These are phyloP conservation scores for Trinorchestia longiramus DNA, from an alignment of 1,140 invertebrate genomes.

Conservation along the genomic window DNA sequence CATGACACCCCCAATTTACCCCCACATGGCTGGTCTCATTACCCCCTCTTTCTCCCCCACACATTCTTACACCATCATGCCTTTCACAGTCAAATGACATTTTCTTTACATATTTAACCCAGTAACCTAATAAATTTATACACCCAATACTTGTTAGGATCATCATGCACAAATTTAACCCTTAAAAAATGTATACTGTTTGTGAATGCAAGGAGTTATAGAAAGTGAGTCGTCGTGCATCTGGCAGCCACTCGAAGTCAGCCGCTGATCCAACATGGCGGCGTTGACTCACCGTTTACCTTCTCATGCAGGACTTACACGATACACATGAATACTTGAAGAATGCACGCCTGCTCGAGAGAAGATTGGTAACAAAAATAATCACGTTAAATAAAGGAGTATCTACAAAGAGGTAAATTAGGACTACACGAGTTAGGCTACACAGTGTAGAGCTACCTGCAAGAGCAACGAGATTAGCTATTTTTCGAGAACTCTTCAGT, in stretches of 20 bases:
- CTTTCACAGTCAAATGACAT: no score
- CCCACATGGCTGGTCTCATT: no score
- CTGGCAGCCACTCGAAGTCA: neutral
- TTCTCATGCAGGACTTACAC: constrained; percentile 26
- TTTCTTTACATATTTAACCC: neutral
- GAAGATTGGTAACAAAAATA: constrained; percentile 14
- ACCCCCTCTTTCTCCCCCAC: no score
- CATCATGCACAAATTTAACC: neutral
- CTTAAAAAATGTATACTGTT: neutral
- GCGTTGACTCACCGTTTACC: constrained; percentile 24
- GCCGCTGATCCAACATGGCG: constrained; percentile 47
- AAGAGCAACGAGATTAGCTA: neutral
- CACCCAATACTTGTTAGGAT: neutral
- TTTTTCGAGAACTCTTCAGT: neutral
- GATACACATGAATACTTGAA: constrained; percentile 7
- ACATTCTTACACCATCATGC: no score
- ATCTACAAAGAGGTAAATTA: neutral
- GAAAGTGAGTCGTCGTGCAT: constrained; percentile 14
- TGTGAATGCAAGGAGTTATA: neutral
- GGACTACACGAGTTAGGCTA: neutral
- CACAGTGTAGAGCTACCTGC: neutral
- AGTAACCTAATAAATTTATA: neutral
- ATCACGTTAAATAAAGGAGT: neutral
- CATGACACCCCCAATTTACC: no score
- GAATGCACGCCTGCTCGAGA: constrained; percentile 33